phyloP scores from a whole-genome alignment of 2,888 invertebrate genomes.

The Cheilosia impressa region DNA sequence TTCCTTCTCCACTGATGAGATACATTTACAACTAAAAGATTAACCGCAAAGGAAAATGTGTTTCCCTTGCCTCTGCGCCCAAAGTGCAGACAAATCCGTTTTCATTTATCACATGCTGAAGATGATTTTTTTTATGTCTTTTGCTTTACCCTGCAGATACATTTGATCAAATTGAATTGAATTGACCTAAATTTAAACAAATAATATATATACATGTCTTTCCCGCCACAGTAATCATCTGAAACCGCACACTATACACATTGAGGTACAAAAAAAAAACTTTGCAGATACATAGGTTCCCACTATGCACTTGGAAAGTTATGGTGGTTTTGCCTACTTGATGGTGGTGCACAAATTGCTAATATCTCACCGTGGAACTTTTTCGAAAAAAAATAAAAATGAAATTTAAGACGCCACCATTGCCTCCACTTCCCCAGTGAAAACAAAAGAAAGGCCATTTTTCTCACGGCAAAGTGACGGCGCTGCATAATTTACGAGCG shows the following conservation, averaged over 20 bases:
- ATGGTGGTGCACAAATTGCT: conserved; percentile 59
- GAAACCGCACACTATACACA: conserved; percentile 28
- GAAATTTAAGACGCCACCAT: conserved; percentile 48
- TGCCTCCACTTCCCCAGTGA: conserved; percentile 4
- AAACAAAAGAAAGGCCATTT: conserved; percentile 41
- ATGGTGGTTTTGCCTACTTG: conserved; percentile 35
- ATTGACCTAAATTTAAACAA: conserved; percentile 53
- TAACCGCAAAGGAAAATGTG: conserved; percentile 48
- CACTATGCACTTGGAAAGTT: conserved; percentile 67
- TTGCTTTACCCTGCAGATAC: conserved; percentile 11
- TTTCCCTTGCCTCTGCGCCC: background rate
- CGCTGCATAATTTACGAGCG: conserved; percentile 66
- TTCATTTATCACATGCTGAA: conserved; percentile 37
- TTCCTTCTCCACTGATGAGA: conserved; percentile 55
- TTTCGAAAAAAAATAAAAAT: conserved; percentile 21
- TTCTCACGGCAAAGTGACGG: conserved; percentile 65
- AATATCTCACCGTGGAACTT: conserved; percentile 62
- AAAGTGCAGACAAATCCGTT: conserved; percentile 37
- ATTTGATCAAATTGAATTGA: conserved; percentile 56
- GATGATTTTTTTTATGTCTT: background rate
- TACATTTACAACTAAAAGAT: conserved; percentile 42
- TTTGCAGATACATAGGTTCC: conserved; percentile 56
- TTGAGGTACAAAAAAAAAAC: conserved; percentile 10
- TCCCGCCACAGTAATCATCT: conserved; percentile 35
- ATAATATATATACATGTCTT: conserved; percentile 2